These are phyloP conservation scores for Protobothrops mucrosquamatus DNA, from an alignment of 2,113 vertebrate genomes.

Conservation along the genomic window DNA sequence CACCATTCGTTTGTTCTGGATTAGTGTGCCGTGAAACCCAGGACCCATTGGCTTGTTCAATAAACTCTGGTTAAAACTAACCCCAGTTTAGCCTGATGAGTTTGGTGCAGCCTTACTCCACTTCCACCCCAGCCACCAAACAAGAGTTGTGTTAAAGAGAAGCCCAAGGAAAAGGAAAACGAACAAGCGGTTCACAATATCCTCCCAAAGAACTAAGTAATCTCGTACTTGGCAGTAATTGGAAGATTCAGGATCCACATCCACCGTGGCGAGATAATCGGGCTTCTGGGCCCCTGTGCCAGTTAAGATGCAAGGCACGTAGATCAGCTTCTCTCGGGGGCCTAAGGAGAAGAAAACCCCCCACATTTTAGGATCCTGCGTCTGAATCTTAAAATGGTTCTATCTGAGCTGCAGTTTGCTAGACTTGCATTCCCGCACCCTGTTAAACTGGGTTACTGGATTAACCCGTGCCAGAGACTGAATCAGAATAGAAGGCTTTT, in stretches of 20 bases:
- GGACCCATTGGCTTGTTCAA: not conserved
- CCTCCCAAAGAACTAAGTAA: not conserved
- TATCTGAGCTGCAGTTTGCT: not conserved
- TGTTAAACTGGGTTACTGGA: not conserved
- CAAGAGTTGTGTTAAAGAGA: no score
- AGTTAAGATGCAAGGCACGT: conserved; percentile 89
- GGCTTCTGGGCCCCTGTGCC: conserved; percentile 76
- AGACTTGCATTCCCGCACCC: rapidly evolving
- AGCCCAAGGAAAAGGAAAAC: no score
- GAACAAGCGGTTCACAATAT: no score
- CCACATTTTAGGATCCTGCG: not conserved
- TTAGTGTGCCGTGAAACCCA: no score
- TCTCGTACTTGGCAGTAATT: conserved; percentile 81
- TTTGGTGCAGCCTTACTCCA: not conserved
- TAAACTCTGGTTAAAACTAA: not conserved
- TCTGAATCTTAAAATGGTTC: not conserved
- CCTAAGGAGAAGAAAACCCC: not conserved
- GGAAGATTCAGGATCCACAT: conserved; percentile 81
- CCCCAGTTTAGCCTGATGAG: not conserved
- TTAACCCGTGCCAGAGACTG: not conserved
- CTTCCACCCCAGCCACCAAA: not conserved
- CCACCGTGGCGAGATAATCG: conserved; percentile 90
- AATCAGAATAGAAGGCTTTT: not conserved
- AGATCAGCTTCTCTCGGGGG: conserved; percentile 83
- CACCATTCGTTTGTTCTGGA: no score